phyloP scores from a whole-genome alignment of 2,888 invertebrate species.

The Ctenicera cuprea region DNA sequence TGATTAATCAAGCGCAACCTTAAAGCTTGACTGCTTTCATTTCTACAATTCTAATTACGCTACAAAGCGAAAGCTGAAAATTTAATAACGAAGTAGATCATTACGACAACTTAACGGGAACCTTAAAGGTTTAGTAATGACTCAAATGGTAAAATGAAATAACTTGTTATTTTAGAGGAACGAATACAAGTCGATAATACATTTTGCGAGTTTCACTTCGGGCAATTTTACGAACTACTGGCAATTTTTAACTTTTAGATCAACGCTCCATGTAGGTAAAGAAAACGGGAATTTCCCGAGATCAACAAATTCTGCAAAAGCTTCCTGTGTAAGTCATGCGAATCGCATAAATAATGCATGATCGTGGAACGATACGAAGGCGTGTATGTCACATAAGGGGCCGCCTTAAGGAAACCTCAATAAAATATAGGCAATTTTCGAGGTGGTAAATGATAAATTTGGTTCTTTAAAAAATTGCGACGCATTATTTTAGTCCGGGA shows the following conservation, averaged over 20 bases:
- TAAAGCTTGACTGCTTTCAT: constrained; percentile 2
- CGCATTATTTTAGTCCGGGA: constrained; percentile 18
- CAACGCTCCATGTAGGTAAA: constrained; percentile 35
- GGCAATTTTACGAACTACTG: constrained; percentile 6
- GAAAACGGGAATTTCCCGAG: constrained; percentile 38
- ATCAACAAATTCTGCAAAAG: constrained; percentile 35
- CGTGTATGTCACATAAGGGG: constrained; percentile 36
- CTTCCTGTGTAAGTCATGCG: constrained; percentile 38
- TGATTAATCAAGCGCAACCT: constrained; percentile 7
- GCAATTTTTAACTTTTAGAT: constrained; percentile 40
- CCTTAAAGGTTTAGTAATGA: neutral
- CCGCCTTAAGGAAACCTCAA: constrained; percentile 39
- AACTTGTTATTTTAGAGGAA: neutral
- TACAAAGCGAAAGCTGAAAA: constrained; percentile 3
- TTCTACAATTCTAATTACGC: constrained; percentile 6
- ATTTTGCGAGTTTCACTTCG: neutral
- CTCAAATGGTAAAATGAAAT: neutral
- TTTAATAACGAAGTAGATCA: constrained; percentile 2
- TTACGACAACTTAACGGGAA: neutral
- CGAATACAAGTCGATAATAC: neutral
- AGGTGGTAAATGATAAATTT: constrained; percentile 32
- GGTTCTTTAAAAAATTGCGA: constrained; percentile 17
- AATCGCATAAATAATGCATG: constrained; percentile 42
- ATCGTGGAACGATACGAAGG: constrained; percentile 37
- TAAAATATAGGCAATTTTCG: constrained; percentile 43